Conservation (phyloP, 2,888 invertebrate species). For the Eurytoma californica region DNA sequence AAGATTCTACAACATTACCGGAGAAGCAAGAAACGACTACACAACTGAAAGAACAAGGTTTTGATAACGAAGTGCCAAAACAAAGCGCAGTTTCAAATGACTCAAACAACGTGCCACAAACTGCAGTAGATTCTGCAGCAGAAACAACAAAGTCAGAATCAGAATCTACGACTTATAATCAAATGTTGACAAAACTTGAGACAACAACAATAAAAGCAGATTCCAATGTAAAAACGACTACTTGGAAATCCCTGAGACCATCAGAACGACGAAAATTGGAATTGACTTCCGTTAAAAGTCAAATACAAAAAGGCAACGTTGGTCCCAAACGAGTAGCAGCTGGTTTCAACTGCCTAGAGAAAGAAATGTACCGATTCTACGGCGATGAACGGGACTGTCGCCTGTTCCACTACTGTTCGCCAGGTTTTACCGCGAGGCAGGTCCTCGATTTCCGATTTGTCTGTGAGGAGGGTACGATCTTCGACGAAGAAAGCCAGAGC, state of each 20-base stretch:
- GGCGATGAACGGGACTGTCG: conserved; percentile 79
- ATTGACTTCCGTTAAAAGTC: conserved; percentile 53
- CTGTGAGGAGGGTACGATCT: conserved; percentile 77
- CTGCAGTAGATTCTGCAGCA: not conserved
- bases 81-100: conserved; percentile 24
- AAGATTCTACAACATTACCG: not conserved
- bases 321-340: conserved; percentile 61
- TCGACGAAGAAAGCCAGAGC: conserved; percentile 77
- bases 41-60: conserved; percentile 33
- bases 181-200: conserved; percentile 10
- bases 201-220: conserved; percentile 13
- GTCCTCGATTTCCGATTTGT: conserved; percentile 79
- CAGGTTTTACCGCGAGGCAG: conserved; percentile 78
- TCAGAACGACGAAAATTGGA: conserved; percentile 50
- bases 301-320: conserved; percentile 46
- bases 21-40: conserved; percentile 17
- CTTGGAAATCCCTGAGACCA: conserved; percentile 11
- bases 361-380: conserved; percentile 77
- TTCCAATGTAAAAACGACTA: conserved; percentile 32
- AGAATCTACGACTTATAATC: not conserved
- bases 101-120: conserved; percentile 43
- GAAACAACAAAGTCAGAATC: conserved; percentile 7
- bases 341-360: conserved; percentile 78
- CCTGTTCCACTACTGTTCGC: conserved; percentile 80
- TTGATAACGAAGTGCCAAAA: conserved; percentile 44